Base-by-base conservation (phyloP, 2,888 invertebrate genomes). In the Andrena bicolor region DNA sequence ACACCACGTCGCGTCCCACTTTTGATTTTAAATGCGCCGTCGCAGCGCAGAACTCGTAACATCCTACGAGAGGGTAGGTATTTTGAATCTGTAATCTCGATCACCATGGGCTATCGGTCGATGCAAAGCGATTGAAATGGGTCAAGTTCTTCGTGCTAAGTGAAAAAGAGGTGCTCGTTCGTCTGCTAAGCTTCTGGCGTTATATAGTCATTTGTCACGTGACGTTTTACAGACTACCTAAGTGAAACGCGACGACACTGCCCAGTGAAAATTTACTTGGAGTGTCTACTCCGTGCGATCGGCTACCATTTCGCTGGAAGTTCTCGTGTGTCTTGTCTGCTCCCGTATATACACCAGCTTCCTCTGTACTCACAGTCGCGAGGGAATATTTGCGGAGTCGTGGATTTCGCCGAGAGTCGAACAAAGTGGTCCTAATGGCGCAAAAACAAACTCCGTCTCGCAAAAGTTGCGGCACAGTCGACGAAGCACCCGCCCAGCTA, bases 341-440 rank as follows among this genome's bases (percentile, higher is more conserved):
- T 72, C 65, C 48, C 75, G 51, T 70, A 13, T 41, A 41, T 41
- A 73, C 79, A 75, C 30, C 70, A 41, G 51, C 63, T 68, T 64
- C 80, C 74, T 49, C 73, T 76, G 60, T 60, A 63, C 72, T 73
- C 85, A 65, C 66, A 76, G 63, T 68, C 80, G 80, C 69, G n/a
- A 61, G 68, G 74, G 85, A 83, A 84, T 90, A 87, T 88, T 90
- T 87, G 88, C 86, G 71, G 80, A 87, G 84, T 87, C 84, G 83
- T 74, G 82, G 70, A 75, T 86, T 83, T 84, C 83, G 64, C 75
- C 84, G 84, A 72, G 83, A 88, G 89, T 82, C 87, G 89, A 90
- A 91, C 91, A 92, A 91, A 91, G 92, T 90, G 92, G 88, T 84
- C 88, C 89, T 92, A 91, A 91, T 92, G 92, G 90, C 76, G 89